Evolutionary conservation across 2,888 invertebrate species (phyloP).

Genomic region (Megastigmus dorsalis): DNA sequence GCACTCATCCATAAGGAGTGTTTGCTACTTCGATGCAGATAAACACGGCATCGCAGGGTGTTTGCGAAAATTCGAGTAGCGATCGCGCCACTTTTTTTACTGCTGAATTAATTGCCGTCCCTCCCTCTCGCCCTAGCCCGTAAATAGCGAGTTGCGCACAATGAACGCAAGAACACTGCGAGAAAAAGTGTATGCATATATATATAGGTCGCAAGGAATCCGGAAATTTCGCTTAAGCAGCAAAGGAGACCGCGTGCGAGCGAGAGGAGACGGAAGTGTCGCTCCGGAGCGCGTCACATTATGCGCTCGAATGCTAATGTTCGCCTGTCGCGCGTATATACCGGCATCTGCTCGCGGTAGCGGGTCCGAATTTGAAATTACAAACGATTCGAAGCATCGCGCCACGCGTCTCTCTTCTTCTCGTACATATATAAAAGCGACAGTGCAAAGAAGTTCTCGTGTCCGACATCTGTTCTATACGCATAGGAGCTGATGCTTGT

Average conservation of each 20-base stretch:
- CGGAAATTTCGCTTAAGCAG: constrained; percentile 24
- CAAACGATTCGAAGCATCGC: constrained; percentile 13
- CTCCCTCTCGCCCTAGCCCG: too few relatives aligned
- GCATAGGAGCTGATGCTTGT: too few relatives aligned
- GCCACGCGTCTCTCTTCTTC: background rate
- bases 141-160: too few relatives aligned
- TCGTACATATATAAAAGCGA: too few relatives aligned
- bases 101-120: constrained; percentile 33
- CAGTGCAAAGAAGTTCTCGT: too few relatives aligned
- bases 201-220: too few relatives aligned
- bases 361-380: constrained; percentile 40
- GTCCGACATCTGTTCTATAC: too few relatives aligned
- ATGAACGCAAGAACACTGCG: too few relatives aligned
- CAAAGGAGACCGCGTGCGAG: background rate
- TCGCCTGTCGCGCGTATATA: too few relatives aligned
- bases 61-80: constrained; percentile 42
- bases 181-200: too few relatives aligned
- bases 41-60: constrained; percentile 41
- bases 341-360: constrained; percentile 28
- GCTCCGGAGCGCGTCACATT: constrained; percentile 30
- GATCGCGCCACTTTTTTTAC: constrained; percentile 2
- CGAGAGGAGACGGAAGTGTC: constrained; percentile 36
- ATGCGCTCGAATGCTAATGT: constrained; percentile 23
- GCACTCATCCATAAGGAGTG: background rate
- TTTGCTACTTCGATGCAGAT: background rate